These are phyloP conservation scores for Amphimallon solstitiale DNA, from an alignment of 2,888 invertebrate species.

Conservation along the genomic window DNA sequence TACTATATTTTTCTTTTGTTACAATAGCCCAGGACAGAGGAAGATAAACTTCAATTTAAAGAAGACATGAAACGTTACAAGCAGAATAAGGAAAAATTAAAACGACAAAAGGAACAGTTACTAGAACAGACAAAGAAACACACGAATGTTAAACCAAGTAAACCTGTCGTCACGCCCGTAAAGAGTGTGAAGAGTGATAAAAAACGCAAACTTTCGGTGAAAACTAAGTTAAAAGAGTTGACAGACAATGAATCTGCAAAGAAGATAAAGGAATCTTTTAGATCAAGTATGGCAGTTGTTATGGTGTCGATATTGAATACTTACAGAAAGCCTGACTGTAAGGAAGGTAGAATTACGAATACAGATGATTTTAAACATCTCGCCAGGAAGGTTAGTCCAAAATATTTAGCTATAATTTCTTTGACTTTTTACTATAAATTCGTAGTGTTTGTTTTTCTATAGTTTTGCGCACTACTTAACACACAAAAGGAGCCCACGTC, in stretches of 20 bases:
- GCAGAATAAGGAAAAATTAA: conserved; percentile 81
- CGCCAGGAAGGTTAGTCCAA: conserved; percentile 80
- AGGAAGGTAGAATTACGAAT: conserved; percentile 83
- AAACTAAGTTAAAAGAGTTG: conserved; percentile 58
- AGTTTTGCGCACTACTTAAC: no score
- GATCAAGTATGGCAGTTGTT: conserved; percentile 80
- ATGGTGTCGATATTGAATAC: conserved; percentile 90
- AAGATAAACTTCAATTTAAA: conserved; percentile 76
- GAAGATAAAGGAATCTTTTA: conserved; percentile 87
- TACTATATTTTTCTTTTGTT: no score
- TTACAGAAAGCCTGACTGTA: conserved; percentile 86
- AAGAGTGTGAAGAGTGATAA: conserved; percentile 50
- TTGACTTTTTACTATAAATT: no score
- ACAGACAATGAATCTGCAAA: conserved; percentile 67
- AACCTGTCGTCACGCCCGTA: conserved; percentile 40
- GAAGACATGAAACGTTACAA: conserved; percentile 79
- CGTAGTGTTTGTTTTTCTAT: no score
- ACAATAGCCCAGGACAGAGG: conserved; percentile 82
- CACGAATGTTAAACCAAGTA: conserved; percentile 58
- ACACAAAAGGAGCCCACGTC: no score
- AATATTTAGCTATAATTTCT: no score
- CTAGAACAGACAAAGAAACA: conserved; percentile 64
- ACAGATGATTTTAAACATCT: conserved; percentile 95
- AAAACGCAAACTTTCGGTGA: conserved; percentile 52
- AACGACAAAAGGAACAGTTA: conserved; percentile 72